These are phyloP conservation scores for Lasioglossum lativentre DNA, from an alignment of 2,888 invertebrate genomes.

Conservation along the genomic window DNA sequence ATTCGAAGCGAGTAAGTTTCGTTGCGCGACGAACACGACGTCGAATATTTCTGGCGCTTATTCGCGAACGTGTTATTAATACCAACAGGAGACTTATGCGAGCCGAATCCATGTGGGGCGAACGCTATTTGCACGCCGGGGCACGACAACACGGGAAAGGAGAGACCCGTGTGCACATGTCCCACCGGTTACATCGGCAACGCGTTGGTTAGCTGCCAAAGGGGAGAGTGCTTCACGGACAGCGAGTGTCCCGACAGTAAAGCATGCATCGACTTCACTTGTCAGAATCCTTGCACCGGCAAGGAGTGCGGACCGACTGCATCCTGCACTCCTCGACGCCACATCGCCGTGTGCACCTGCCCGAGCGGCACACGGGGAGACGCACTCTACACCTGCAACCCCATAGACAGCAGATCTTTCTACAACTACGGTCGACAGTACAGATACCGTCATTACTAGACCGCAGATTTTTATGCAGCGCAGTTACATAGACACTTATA, in stretches of 20 bases:
- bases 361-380: slow-evolving; percentile 89
- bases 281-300: slow-evolving; percentile 90
- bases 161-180: slow-evolving; percentile 95
- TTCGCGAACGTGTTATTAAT: slow-evolving; percentile 4
- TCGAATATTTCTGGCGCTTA: not conserved
- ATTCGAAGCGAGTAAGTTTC: slow-evolving; percentile 89
- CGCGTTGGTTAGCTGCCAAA: slow-evolving; percentile 89
- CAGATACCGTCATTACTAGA: slow-evolving; percentile 45
- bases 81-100: slow-evolving; percentile 91
- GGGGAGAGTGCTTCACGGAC: slow-evolving; percentile 93
- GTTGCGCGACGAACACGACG: no score
- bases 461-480: not conserved
- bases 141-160: slow-evolving; percentile 92
- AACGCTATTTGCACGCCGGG: slow-evolving; percentile 93
- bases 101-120: slow-evolving; percentile 94
- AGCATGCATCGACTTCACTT: slow-evolving; percentile 91
- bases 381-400: slow-evolving; percentile 86
- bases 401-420: slow-evolving; percentile 64
- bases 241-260: slow-evolving; percentile 90
- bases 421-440: slow-evolving; percentile 54
- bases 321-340: slow-evolving; percentile 90
- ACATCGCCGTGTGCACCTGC: slow-evolving; percentile 94
- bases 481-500: not conserved
- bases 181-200: slow-evolving; percentile 92
- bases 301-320: slow-evolving; percentile 91